Evolutionary conservation across 2,113 vertebrate species (phyloP), one percentile per base, ranked within the genome.

Genomic region (Burhinus bistriatus): DNA sequence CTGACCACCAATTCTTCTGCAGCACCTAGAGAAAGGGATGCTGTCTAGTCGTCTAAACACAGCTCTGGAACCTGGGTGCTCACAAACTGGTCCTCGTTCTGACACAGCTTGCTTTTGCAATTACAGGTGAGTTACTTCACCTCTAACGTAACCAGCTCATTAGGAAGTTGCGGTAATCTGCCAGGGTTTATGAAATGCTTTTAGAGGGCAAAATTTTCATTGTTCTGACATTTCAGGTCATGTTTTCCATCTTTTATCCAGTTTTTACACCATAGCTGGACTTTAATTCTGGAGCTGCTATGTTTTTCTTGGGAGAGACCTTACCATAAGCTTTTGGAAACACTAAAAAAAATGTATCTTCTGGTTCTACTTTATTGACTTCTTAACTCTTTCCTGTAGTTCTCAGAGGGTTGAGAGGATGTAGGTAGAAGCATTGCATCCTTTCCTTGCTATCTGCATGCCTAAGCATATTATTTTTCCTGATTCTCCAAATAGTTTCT

Each of bases 401-500:
- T 96, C 61, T 90, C 61, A 58, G 44, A 96, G 52, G n/a, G n/a
- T 54, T 95, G 83, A 77, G 49, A 73, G 57, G 90, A 61, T 6
- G 19, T 30, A 72, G 54, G 64, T 64, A 87, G 58, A 83, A 96
- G 59, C 36, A 69, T 11, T 72, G 80, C 42, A 84, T 91, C 16
- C 92, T 93, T 90, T 69, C 70, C 73, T 57, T 94, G 68, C 55
- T 93, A 83, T 75, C 70, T 89, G 6, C 79, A 26, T 51, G 52
- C 71, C 71, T 85, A 66, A 72, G 58, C 23, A 49, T 82, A 76
- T 75, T 82, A 54, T 92, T 94, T 93, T 88, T 40, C 83, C 64
- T 52, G 68, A 94, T 96, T 96, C 66, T 82, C 89, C 30, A 32
- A 83, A 95, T 15, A 81, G 75, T 89, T 71, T 86, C 90, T 65